Base-by-base conservation (phyloP, 2,797 vertebrate species). In the Alectoris magna region DNA sequence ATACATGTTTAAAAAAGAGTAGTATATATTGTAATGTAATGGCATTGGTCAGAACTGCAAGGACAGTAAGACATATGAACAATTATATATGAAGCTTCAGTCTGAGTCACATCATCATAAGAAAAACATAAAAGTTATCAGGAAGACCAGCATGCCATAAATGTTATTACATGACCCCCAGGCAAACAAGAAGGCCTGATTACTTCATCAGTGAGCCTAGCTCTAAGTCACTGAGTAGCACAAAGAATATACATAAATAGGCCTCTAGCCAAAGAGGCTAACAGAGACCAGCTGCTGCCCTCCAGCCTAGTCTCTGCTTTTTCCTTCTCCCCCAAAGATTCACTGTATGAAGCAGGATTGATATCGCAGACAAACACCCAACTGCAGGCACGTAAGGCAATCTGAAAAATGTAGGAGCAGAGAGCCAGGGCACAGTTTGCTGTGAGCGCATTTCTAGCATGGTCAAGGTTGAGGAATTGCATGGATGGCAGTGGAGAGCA, bases 401-500 rank as follows among this genome's bases (percentile, higher is more conserved):
- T 4, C 11, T 0, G 3, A 53, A 10, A 17, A 66, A 63, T 26
- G 1, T 4, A 36, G 62, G n/a, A 60, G 29, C 16, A 12, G 3
- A 34, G 11, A 5, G 11, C 22, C 0, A 0, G 27, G 71, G 43
- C 27, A 68, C 48, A 60, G 39, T 17, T 56, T 29, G 16, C 48
- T 51, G 39, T 21, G 10, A 60, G 7, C 0, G 2, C 19, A 15
- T 36, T 80, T 46, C 53, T 56, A 38, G 26, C 27, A 56, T 29
- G 46, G 36, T 56, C 10, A 8, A 43, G 39, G 38, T 19, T 64
- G 62, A 43, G 46, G 38, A 93, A 34, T 43, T 48, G 44, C 6
- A 51, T 9, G 70, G 39, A n/a, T 67, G 17, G 2, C 48, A 92
- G 38, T 0, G 0, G 48, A 87, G 44, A 31, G 34, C 66, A 83